phyloP scores from a whole-genome alignment of 1,140 invertebrate species.

The Trichogramma pretiosum region DNA sequence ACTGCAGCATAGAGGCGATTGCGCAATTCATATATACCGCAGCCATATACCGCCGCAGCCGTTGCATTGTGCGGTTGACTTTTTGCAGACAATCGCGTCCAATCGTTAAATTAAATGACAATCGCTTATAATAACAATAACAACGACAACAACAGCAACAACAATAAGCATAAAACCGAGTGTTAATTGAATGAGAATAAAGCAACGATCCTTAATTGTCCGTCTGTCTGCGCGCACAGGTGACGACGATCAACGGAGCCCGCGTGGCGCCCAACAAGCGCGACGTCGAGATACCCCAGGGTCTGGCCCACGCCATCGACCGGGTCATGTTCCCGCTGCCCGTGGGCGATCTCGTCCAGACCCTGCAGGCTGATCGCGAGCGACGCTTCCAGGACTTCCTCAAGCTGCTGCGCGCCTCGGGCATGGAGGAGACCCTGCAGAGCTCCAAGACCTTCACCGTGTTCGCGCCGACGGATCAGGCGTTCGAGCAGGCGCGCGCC shows the following conservation, averaged over 20 bases:
- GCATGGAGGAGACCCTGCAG: slow-evolving; percentile 62
- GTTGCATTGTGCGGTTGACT: no score
- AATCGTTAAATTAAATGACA: no score
- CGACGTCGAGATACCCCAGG: slow-evolving; percentile 73
- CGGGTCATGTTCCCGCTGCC: slow-evolving; percentile 80
- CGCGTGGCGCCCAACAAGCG: slow-evolving; percentile 67
- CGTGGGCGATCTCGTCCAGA: slow-evolving; percentile 73
- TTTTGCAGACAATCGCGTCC: no score
- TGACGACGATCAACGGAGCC: slow-evolving; percentile 77
- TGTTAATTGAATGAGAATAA: no score
- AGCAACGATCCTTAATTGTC: background rate
- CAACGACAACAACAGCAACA: no score
- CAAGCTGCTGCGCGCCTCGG: slow-evolving; percentile 63
- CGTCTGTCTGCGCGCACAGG: slow-evolving; percentile 34
- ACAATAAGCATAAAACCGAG: no score
- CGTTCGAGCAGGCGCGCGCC: slow-evolving; percentile 50
- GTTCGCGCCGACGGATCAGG: slow-evolving; percentile 74
- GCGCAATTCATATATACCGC: no score
- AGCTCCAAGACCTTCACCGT: slow-evolving; percentile 74
- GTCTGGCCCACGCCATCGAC: slow-evolving; percentile 77
- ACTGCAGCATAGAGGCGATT: no score
- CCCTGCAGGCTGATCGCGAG: slow-evolving; percentile 70
- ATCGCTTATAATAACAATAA: no score
- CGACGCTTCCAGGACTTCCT: slow-evolving; percentile 69
- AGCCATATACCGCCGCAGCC: no score